phyloP scores from a whole-genome alignment of 2,888 invertebrate species.

The Lycocerus yunnanus region DNA sequence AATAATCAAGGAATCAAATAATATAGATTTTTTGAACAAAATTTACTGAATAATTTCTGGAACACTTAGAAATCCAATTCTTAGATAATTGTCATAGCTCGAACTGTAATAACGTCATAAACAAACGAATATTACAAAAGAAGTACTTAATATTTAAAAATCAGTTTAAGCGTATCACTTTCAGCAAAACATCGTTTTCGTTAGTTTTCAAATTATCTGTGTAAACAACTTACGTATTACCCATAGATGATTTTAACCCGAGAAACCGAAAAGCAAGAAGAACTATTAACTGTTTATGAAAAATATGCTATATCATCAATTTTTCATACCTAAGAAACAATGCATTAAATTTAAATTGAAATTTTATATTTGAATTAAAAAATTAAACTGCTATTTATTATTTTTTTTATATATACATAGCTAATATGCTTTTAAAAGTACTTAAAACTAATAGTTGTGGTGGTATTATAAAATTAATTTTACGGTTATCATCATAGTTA shows the following conservation, averaged over 20 bases:
- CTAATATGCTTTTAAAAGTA: neutral
- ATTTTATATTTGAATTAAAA: neutral
- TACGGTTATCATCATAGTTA: slow-evolving; percentile 19
- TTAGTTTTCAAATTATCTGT: neutral
- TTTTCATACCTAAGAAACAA: neutral
- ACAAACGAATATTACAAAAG: too few species aligned
- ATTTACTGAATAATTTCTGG: too few species aligned
- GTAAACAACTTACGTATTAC: neutral
- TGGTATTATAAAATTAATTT: slow-evolving; percentile 26
- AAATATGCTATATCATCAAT: neutral
- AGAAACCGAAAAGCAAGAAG: neutral
- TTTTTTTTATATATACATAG: neutral
- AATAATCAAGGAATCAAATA: too few species aligned
- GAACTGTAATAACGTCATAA: too few species aligned
- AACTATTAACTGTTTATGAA: neutral
- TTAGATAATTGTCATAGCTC: too few species aligned
- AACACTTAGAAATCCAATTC: too few species aligned
- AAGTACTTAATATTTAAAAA: too few species aligned
- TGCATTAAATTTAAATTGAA: neutral
- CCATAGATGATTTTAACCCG: neutral
- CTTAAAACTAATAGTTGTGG: neutral
- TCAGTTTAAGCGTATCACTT: too few species aligned
- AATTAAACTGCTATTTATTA: neutral
- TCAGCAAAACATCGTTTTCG: too few species aligned
- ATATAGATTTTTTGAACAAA: too few species aligned